Evolutionary conservation across 2,113 vertebrate genomes (phyloP).

Genomic region (Tauraco erythrolophus): DNA sequence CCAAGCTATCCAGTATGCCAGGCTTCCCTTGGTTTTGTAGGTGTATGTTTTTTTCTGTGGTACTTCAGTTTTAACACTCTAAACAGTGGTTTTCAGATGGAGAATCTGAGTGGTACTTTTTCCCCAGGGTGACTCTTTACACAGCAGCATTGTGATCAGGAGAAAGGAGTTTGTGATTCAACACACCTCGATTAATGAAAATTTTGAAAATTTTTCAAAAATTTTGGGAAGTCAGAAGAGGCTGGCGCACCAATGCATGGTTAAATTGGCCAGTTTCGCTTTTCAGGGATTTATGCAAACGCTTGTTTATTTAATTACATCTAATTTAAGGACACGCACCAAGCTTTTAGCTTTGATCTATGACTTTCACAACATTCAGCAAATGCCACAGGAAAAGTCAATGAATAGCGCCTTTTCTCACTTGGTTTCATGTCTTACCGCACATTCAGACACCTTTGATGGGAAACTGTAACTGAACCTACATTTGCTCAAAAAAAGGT

Average conservation of each 20-base stretch:
- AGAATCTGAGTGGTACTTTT: not conserved
- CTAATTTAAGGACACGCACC: not conserved
- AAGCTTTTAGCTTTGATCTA: not conserved
- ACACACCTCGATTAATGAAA: not conserved
- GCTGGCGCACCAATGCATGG: rapidly evolving
- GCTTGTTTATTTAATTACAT: slow-evolving; percentile 9
- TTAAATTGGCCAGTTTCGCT: not conserved
- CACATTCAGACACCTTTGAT: not conserved
- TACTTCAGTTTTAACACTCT: not conserved
- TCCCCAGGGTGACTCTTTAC: not conserved
- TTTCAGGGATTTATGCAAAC: slow-evolving; percentile 41
- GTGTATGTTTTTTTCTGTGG: not conserved
- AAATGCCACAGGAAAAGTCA: slow-evolving; percentile 1
- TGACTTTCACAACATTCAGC: slow-evolving; percentile 4
- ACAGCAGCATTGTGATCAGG: not conserved
- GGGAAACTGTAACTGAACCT: slow-evolving; percentile 18
- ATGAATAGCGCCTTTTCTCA: slow-evolving; percentile 4
- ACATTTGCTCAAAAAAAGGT: not conserved
- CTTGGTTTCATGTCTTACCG: not conserved
- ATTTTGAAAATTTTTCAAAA: not conserved
- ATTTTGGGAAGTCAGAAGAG: not conserved
- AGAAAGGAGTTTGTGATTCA: not conserved
- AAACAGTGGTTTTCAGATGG: not conserved
- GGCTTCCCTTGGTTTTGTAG: not conserved
- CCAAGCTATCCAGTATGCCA: rapidly evolving